Evolutionary conservation across 1,140 invertebrate genomes (phyloP), one percentile per base, ranked within the genome.

Genomic region (Ectropis grisescens): DNA sequence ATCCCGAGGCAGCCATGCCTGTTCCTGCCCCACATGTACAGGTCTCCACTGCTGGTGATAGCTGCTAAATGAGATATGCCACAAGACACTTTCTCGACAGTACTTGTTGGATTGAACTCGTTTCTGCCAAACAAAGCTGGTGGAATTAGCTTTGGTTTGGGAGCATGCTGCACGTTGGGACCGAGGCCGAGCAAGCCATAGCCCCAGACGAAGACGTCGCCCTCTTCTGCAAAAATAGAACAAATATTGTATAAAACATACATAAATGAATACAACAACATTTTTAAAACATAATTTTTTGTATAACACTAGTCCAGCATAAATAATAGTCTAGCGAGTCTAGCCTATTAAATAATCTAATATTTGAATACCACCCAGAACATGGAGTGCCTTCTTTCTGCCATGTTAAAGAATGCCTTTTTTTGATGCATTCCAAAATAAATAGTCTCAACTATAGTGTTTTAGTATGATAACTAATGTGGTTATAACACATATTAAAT

Each of bases 1-100:
- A 97, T 71, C 0, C 96, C 96, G 3, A 98, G 78, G 58, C 90
- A 93, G 0, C 91, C 91, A 47, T 87, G 85, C 55, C 88, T 88
- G 78, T 98, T 97, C 53, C 88, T 85, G 3, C 96, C 96, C 96
- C 96, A 98, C 58, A 88, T 92, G 55, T 91, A 98, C 1, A 98
- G 69, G 81, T 96, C 91, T 6, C 93, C 93, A 14, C 72, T 69
- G 40, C 88, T 89, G 6, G 90, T 96, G 2, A 96, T 64, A 1
- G 94, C 96, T 23, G 89, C 91, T 64, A 93, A 85, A 66, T 95
- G 89, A 49, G 85, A 88, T 26, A 96, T 83, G 0, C 96, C 93
- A 74, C 88, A 88, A 29, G 66, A 81, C 16, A 96, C 88, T 58
- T 88, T 87, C 0, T 65, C 53, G 2, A 96, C 91, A 56, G 80